Base-by-base conservation (phyloP, 2,888 invertebrate genomes). In the Campoplex capitator region DNA sequence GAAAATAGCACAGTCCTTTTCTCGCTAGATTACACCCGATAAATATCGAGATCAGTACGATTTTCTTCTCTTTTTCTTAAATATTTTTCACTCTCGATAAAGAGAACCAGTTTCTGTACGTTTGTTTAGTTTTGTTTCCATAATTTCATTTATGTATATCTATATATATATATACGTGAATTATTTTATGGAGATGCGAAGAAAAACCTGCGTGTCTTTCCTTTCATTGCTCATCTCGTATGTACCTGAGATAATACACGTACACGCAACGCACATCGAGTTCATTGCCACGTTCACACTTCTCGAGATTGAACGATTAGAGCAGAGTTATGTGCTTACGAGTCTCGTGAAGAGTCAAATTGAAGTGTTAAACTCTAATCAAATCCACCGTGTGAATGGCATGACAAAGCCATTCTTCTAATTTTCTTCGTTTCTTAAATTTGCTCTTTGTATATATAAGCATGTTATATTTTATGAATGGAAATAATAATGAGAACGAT, bases 261-360 rank as follows among this genome's bases (percentile, higher is more conserved):
- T 16, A 35, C 83, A 82, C 74, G 84, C 83, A 71, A 87, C 73
- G 74, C 70, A 45, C 71, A 13, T 35, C 42, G 79, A 51, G 78
- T 82, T 87, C 81, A 58, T 84, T 79, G 78, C 82, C 58, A 84
- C 87, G 78, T 87, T 79, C 73, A 74, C 80, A 86, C 83, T 84
- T 74, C 76, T 51, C 13, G 45, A 71, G 87, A 87, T 84, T 84
- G 74, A 82, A 84, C 65, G 76, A 86, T 87, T 51, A 75, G 48
- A 76, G 35, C 48, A 18, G 58, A 67, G 71, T 65, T 56, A 67
- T 67, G n/a, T 38, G 32, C 45, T 76, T n/a, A 28, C 38, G 42
- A 71, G 54, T 23, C 70, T 35, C 62, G 65, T 35, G 73, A 32
- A 28, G 51, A 73, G 65, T 70, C 13, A 32, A 45, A 28, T 51